Evolutionary conservation across 2,113 vertebrate species (phyloP).

Genomic region (Apteryx mantelli): DNA sequence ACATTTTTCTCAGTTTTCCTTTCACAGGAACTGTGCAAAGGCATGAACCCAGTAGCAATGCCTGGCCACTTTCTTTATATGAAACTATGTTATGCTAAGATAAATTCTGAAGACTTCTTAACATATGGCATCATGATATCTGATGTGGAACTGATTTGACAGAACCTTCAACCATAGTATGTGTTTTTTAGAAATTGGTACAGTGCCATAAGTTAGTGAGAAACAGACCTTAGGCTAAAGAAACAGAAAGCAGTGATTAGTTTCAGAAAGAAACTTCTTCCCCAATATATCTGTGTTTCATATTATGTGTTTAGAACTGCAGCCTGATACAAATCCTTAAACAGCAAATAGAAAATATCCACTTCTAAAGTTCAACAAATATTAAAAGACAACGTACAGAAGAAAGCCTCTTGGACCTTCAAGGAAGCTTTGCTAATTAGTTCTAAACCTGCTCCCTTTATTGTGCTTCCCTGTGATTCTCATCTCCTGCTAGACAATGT

Average conservation of each 20-base stretch:
- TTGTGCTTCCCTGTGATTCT: neutral
- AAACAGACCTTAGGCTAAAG: neutral
- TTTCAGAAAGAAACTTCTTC: neutral
- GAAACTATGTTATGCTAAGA: neutral
- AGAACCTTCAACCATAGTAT: neutral
- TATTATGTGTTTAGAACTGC: neutral
- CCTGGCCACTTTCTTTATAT: neutral
- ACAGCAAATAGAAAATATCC: neutral
- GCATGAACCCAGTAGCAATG: neutral
- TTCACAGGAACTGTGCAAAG: neutral
- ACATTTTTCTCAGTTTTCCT: neutral
- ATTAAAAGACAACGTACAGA: neutral
- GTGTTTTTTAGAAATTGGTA: neutral
- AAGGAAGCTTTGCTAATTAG: neutral
- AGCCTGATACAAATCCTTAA: neutral
- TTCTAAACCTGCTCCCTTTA: neutral
- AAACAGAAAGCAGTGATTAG: neutral
- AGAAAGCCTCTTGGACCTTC: neutral
- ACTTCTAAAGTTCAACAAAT: neutral
- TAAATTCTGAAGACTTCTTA: neutral
- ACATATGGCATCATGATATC: neutral
- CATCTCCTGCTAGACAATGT: neutral
- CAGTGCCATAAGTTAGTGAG: neutral
- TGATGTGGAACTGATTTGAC: conserved; percentile 39
- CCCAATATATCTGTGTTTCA: neutral